Evolutionary conservation across 1,140 invertebrate genomes (phyloP), one percentile per base, ranked within the genome.

Genomic region (Charaxes varanes): DNA sequence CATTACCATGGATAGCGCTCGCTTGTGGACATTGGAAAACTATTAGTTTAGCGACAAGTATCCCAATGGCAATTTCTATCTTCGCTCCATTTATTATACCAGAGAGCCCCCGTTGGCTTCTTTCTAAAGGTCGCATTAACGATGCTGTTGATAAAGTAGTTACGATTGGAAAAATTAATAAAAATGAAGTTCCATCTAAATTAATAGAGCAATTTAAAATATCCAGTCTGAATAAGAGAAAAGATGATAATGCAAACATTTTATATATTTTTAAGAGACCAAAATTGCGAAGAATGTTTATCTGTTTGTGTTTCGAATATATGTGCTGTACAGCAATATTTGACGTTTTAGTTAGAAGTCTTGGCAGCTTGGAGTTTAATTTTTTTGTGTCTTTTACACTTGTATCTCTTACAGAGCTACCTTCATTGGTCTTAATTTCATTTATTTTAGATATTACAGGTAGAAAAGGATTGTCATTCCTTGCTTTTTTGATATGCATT

Each of bases 51-150:
- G 88, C 86, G 1, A 86, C 84, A 21, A 83, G 81, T 33, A 19
- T 81, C 10, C 82, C 84, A 0, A 66, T 87, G 54, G 50, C 56
- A 3, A 43, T 76, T 15, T 47, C 82, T 32, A 50, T 86, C 50
- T 53, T 84, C 14, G 48, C 70, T 42, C 85, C 71, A 32, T 88
- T 88, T 70, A 56, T 91, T 1, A 77, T 93, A 54, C 90, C 92
- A 33, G 91, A 93, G 67, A 92, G 90, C 50, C 90, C 92, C 1
- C 80, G 91, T 34, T 93, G 91, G 92, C 62, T 93, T 0, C 17
- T 93, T 1, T 87, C 90, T 2, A 87, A 87, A 48, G 88, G 89
- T 5, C 86, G 87, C 45, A 77, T 87, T 12, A 87, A 89, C n/a
- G 88, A 92, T 58, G 90, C 92, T 0, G 69, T 88, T 38, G 81